Conservation (phyloP, 2,888 invertebrate species). For the Myopa tessellatipennis region DNA sequence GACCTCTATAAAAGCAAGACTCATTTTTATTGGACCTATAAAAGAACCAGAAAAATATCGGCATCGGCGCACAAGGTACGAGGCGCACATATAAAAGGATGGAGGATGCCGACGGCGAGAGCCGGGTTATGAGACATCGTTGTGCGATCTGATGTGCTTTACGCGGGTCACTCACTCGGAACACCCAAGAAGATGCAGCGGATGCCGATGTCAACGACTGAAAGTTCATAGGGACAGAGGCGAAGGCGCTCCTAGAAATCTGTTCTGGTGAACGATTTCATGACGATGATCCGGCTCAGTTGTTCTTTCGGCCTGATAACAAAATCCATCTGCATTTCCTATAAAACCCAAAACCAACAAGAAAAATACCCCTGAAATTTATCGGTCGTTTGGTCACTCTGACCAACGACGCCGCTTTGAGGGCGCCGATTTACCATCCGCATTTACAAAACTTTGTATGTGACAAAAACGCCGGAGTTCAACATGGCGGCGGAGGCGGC, state of each 20-base stretch:
- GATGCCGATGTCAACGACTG: background rate
- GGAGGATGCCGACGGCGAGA: background rate
- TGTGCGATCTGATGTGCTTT: background rate
- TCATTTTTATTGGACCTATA: conserved; percentile 6
- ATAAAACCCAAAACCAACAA: background rate
- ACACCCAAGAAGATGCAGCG: conserved; percentile 39
- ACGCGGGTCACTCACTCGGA: background rate
- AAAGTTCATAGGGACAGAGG: background rate
- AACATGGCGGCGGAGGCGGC: conserved; percentile 50
- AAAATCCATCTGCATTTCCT: background rate
- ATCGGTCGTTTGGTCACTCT: background rate
- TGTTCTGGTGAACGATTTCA: background rate
- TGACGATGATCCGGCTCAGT: no score
- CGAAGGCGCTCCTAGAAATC: background rate
- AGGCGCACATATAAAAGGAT: background rate
- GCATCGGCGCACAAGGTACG: background rate
- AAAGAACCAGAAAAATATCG: background rate
- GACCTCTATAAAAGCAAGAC: background rate
- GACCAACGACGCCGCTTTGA: background rate
- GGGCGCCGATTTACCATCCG: background rate
- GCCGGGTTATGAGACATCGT: background rate
- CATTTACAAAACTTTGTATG: background rate
- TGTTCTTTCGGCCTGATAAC: background rate
- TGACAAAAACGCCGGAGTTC: background rate
- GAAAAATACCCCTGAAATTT: background rate